Conservation (phyloP, 2,113 vertebrate genomes). For the Ictidomys tridecemlineatus region DNA sequence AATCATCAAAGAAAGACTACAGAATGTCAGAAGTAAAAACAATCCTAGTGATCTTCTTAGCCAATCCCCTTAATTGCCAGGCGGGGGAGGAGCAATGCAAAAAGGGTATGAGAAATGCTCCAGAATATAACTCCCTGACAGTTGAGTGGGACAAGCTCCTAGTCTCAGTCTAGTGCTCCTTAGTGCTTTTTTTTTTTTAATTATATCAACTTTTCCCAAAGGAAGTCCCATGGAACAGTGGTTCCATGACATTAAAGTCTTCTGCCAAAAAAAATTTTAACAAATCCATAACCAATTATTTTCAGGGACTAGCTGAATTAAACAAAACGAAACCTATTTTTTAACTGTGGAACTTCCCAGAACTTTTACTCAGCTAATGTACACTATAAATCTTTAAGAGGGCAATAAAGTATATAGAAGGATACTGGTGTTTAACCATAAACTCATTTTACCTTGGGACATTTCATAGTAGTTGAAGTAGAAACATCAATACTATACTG, state of each 20-base stretch:
- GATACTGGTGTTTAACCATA: conserved; percentile 51
- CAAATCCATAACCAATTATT: conserved; percentile 74
- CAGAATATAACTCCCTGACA: not conserved
- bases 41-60: not conserved
- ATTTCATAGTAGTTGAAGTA: not conserved
- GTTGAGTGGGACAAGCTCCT: not conserved
- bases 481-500: not conserved
- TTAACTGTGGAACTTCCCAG: conserved; percentile 64
- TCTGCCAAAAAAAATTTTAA: conserved; percentile 63
- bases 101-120: not conserved
- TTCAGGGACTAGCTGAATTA: conserved; percentile 67
- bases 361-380: conserved; percentile 59
- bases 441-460: conserved; percentile 24
- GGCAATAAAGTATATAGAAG: not conserved
- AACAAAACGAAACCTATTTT: conserved; percentile 72
- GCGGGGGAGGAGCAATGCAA: not conserved
- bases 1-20: conserved; percentile 41
- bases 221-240: conserved; percentile 60
- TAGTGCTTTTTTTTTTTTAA: not conserved
- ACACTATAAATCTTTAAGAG: conserved; percentile 42
- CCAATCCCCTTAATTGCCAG: not conserved
- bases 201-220: conserved; percentile 69
- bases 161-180: not conserved
- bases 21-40: conserved; percentile 33
- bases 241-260: conserved; percentile 42